Evolutionary conservation across 2,113 vertebrate genomes (phyloP).

Genomic region (Anser brachyrhynchus): DNA sequence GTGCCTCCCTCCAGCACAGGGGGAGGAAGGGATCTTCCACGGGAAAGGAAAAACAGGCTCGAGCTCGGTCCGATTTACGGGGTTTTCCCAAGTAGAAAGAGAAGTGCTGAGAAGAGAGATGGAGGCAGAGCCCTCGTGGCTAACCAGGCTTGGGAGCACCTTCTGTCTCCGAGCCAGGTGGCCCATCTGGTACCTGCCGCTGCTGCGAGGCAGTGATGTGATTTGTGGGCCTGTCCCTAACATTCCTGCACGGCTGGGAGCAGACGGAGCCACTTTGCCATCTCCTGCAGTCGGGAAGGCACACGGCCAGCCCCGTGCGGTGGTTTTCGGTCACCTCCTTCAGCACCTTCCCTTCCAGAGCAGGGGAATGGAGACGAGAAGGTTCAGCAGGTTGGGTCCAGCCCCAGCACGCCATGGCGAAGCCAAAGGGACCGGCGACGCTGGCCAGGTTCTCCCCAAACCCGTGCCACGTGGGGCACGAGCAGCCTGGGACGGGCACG

Average conservation of each 20-base stretch:
- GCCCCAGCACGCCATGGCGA: not conserved
- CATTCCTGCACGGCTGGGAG: not conserved
- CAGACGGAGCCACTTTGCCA: slow-evolving; percentile 19
- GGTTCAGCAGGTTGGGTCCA: not conserved
- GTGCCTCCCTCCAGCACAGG: not conserved
- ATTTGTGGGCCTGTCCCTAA: slow-evolving; percentile 44
- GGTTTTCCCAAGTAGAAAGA: not conserved
- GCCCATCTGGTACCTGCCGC: slow-evolving; percentile 50
- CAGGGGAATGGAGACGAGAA: not conserved
- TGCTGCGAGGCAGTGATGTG: slow-evolving; percentile 45
- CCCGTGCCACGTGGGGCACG: not conserved
- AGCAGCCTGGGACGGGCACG: not conserved
- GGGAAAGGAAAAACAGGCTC: not conserved
- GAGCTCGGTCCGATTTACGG: not conserved
- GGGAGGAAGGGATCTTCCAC: not conserved
- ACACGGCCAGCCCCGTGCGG: not conserved
- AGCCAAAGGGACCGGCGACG: not conserved
- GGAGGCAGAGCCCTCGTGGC: slow-evolving; percentile 18
- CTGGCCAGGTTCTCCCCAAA: not conserved
- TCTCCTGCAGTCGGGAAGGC: not conserved
- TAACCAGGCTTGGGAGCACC: slow-evolving; percentile 49
- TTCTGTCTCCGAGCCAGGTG: slow-evolving; percentile 50
- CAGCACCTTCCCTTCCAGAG: not conserved
- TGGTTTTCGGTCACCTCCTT: not conserved
- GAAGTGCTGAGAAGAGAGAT: not conserved